A percentile compares a stretch with the other conserved stretches of the same genome.
phyloP scores from a whole-genome alignment of 2,113 vertebrate genomes.

The Ciconia maguari region DNA sequence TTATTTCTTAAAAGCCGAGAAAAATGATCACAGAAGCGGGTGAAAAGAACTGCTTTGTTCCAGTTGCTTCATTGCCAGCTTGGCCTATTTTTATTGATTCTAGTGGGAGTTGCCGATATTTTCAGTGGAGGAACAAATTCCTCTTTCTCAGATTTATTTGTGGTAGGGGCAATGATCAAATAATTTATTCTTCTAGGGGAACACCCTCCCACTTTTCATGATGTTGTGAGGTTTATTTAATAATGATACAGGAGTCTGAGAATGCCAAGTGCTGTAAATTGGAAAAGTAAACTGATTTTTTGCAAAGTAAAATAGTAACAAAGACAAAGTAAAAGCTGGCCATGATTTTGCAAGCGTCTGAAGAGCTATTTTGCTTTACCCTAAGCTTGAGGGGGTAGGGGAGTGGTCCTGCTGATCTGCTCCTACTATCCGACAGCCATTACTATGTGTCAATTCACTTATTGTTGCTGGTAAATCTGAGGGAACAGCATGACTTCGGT shows the following conservation, averaged over 20 bases:
- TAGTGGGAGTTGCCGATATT: not conserved
- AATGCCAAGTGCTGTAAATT: not conserved
- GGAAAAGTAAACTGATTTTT: not conserved
- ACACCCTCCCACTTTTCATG: not conserved
- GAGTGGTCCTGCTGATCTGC: not conserved
- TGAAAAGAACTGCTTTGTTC: not conserved
- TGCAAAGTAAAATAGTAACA: not conserved
- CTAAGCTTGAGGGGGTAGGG: not conserved
- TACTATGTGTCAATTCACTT: not conserved
- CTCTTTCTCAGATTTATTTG: not conserved
- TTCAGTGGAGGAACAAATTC: conserved; percentile 1
- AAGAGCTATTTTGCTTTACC: not conserved
- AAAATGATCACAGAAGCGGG: not conserved
- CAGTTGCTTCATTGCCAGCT: not conserved
- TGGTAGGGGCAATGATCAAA: not conserved
- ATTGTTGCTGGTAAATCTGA: accelerated
- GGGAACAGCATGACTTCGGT: not conserved
- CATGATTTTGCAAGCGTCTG: not conserved
- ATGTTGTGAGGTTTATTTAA: not conserved
- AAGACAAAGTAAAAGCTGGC: not conserved
- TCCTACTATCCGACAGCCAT: not conserved
- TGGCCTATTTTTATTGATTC: conserved; percentile 9
- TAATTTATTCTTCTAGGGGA: not conserved
- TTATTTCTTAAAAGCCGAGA: not conserved
- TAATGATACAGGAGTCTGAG: not conserved